These are phyloP conservation scores for Drosophila equinoxialis DNA, from an alignment of 1,140 invertebrate genomes.

Conservation along the genomic window DNA sequence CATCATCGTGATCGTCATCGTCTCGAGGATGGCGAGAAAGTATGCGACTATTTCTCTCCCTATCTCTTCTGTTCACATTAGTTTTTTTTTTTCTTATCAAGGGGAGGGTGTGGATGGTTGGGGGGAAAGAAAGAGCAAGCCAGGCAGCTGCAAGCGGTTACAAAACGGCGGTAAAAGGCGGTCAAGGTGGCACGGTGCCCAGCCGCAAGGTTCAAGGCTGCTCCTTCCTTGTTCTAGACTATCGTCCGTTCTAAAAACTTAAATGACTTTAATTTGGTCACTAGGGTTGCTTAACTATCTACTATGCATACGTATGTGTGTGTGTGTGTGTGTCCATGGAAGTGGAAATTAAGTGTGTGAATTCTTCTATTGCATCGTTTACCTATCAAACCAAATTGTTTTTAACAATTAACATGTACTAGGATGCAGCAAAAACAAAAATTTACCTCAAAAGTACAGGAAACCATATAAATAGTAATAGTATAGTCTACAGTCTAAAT, in stretches of 20 bases:
- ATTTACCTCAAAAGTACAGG: no score
- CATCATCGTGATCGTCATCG: conserved; percentile 47
- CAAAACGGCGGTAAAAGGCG: conserved; percentile 15
- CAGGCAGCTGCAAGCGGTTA: conserved; percentile 15
- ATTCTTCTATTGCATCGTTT: no score
- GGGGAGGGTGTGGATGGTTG: neutral
- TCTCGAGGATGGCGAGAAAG: conserved; percentile 57
- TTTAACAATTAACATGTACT: no score
- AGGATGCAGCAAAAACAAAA: no score
- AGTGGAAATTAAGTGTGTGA: no score
- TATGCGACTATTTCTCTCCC: conserved; percentile 63
- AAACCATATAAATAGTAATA: no score
- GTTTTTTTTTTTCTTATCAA: conserved; percentile 5
- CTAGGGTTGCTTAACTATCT: neutral
- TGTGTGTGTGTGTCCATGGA: no score
- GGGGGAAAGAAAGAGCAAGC: neutral
- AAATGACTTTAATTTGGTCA: neutral
- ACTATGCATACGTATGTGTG: no score
- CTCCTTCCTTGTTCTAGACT: neutral
- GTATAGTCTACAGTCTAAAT: no score
- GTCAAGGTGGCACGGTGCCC: conserved; percentile 5
- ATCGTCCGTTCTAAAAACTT: neutral
- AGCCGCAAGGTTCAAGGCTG: conserved; percentile 17
- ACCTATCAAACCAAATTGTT: no score
- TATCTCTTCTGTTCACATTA: conserved; percentile 7